These are phyloP conservation scores for Saturnia japonica DNA, from an alignment of 2,888 invertebrate genomes.

Conservation along the genomic window DNA sequence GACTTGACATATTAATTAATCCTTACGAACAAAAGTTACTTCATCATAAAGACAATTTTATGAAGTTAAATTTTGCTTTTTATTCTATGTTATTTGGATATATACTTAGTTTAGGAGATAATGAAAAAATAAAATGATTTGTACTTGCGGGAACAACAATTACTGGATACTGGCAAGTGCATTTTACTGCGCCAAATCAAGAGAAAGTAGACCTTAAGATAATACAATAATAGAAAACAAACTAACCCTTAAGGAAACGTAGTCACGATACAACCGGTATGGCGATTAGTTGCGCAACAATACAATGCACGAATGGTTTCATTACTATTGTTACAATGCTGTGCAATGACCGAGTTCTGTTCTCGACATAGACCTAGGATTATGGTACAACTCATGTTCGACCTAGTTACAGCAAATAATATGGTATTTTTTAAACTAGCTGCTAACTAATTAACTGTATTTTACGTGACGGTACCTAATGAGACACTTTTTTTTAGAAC, in stretches of 20 bases:
- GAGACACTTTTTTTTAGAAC: too few species aligned
- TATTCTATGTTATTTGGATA: too few species aligned
- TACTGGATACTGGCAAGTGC: too few species aligned
- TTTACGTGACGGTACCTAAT: background rate
- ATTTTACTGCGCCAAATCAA: too few species aligned
- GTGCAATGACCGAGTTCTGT: constrained; percentile 6
- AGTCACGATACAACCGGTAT: constrained; percentile 10
- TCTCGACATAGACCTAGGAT: background rate
- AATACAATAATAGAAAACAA: background rate
- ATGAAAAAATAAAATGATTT: too few species aligned
- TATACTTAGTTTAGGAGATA: too few species aligned
- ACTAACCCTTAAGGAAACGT: background rate
- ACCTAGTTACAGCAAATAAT: background rate
- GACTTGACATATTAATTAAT: too few species aligned
- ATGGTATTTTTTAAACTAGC: background rate
- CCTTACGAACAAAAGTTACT: too few species aligned
- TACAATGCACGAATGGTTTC: constrained; percentile 7
- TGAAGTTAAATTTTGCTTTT: too few species aligned
- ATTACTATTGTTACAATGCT: constrained; percentile 11
- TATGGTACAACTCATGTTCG: background rate
- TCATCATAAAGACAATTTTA: too few species aligned
- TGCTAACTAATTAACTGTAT: background rate
- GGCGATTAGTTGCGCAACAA: constrained; percentile 13
- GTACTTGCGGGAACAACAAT: too few species aligned
- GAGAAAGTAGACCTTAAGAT: too few species aligned